These are phyloP conservation scores for Stenoptilia bipunctidactyla DNA, from an alignment of 2,888 invertebrate genomes.

Conservation along the genomic window DNA sequence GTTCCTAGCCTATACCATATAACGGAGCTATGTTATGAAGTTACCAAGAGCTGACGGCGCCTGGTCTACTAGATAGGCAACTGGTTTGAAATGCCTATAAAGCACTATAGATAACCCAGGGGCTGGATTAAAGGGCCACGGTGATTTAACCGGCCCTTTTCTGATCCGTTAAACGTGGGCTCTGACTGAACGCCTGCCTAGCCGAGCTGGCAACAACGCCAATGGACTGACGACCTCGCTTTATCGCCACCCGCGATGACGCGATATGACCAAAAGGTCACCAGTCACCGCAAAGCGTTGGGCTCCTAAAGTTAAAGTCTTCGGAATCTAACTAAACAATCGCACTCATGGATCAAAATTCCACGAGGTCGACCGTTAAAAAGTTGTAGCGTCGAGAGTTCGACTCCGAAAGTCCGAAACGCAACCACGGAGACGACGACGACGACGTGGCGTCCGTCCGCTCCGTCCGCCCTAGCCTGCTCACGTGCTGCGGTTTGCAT, in stretches of 20 bases:
- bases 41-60: too few species aligned
- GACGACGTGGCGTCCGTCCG: constrained; percentile 20
- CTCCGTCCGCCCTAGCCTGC: not conserved
- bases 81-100: constrained; percentile 21
- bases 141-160: constrained; percentile 42
- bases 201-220: constrained; percentile 60
- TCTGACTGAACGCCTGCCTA: constrained; percentile 37
- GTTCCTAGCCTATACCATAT: too few species aligned
- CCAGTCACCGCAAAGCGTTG: constrained; percentile 34
- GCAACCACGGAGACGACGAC: constrained; percentile 13
- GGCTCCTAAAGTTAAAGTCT: constrained; percentile 46
- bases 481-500: not conserved
- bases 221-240: constrained; percentile 63
- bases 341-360: constrained; percentile 45
- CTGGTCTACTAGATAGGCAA: not conserved
- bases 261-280: constrained; percentile 61
- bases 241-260: constrained; percentile 57
- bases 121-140: constrained; percentile 33
- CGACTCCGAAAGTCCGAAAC: constrained; percentile 5
- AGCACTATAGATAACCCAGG: constrained; percentile 21
- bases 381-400: constrained; percentile 24
- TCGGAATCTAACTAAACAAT: constrained; percentile 54
- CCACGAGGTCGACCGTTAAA: constrained; percentile 44
- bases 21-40: too few species aligned
- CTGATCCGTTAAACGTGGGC: constrained; percentile 45